Evolutionary conservation across 2,113 vertebrate genomes (phyloP), one percentile per base, ranked within the genome.

Genomic region (Dromiciops gliroides): DNA sequence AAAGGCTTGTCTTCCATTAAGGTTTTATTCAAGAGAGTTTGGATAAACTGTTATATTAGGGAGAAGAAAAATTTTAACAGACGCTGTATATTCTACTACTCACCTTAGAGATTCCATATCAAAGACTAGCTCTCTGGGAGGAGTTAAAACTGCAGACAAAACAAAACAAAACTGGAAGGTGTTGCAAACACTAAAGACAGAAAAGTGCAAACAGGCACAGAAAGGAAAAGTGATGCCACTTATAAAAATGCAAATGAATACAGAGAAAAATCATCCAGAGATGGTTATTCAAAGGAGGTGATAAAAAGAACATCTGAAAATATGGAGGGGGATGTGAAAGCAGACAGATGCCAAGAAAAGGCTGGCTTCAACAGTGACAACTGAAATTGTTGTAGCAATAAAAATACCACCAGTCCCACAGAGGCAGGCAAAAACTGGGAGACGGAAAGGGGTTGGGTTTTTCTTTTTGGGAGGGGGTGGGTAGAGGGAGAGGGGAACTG

Each of bases 221-320:
- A 93, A 96, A 94, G 67, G 6, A 96, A 95, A 95, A 94, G 93
- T 95, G 92, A 92, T 89, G 90, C 53, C 75, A 83, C 19, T 89
- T 83, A 96, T 53, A 83, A 95, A 95, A 95, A 96, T 93, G 95
- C 96, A 94, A 97, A 97, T 95, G 89, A 90, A 97, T 90, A 94
- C 96, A 97, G 94, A 96, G 96, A 93, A 97, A 97, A 95, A 88
- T 2, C 93, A 91, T 48, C 67, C 49, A 89, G n/a, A 93, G 88
- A 48, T 91, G 50, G 90, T 90, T 95, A 91, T 51, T 96, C 90
- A 19, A 92, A 88, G 53, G 44, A 92, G 89, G 94, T 48, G 90
- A 83, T 83, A 83, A 83, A 83, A 95, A 93, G 93, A 95, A 90
- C 8, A 47, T 91, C 91, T 96, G 51, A 90, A 94, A 89, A 90